Conservation (phyloP, 2,888 invertebrate genomes). For the Melieria picta region DNA sequence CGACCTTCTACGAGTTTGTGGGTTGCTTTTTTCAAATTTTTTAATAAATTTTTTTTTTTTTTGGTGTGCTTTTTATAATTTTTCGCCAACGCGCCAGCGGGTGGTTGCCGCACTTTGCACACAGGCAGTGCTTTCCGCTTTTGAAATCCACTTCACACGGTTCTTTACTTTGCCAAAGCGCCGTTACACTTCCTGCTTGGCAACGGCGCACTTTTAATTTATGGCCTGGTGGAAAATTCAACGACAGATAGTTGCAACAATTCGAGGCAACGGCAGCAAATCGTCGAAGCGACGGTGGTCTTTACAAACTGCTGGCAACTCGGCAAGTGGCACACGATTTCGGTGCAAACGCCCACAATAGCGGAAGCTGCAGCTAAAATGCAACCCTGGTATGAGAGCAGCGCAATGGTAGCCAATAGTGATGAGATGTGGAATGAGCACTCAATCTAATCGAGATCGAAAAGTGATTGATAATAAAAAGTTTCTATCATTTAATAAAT, state of each 20-base stretch:
- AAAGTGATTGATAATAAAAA: no score
- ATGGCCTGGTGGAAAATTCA: conserved; percentile 40
- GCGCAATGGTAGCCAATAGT: no score
- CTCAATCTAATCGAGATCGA: no score
- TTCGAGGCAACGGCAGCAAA: background rate
- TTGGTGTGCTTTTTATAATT: background rate
- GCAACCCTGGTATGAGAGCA: no score
- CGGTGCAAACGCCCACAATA: no score
- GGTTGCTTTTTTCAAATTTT: background rate
- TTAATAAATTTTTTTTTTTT: background rate
- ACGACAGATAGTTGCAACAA: conserved; percentile 32
- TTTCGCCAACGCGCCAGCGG: conserved; percentile 1
- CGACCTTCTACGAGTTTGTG: background rate
- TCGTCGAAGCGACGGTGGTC: background rate
- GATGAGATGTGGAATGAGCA: no score
- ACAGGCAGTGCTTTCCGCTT: conserved; percentile 37
- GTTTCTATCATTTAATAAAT: no score
- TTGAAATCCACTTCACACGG: conserved; percentile 21
- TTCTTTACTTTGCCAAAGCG: conserved; percentile 31
- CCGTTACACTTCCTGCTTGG: conserved; percentile 35
- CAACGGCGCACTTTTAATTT: conserved; percentile 38
- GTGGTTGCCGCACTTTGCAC: conserved; percentile 30
- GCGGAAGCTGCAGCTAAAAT: no score
- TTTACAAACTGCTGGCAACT: no score
- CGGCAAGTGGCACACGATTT: no score